Base-by-base conservation (phyloP, 2,113 vertebrate genomes). In the Albula goreensis region DNA sequence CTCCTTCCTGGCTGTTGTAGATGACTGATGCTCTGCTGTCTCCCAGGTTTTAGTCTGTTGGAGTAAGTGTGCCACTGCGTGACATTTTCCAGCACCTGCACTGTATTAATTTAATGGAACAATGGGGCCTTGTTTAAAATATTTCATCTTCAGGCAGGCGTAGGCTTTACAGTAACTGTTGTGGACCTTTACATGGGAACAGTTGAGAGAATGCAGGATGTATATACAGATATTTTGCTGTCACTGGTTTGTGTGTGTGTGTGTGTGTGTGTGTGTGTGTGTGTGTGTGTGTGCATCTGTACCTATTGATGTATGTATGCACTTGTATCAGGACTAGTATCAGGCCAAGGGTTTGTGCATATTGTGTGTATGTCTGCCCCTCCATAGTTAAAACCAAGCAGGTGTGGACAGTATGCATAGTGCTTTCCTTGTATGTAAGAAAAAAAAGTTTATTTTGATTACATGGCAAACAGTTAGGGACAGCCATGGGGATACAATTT, bases 61-160 rank as follows among this genome's bases (percentile, higher is more conserved):
- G 70, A 74, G 70, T 31, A n/a, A 41, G 5, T 74, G 22, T 74
- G 50, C n/a, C 50, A 52, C 10, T 52, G 51, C 50, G n/a, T 87
- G 87, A 92, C 70, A 88, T 87, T 89, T 77, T 88, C 87, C 91
- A 92, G 88, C 66, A 70, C 81, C 89, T 91, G 89, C 89, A 93
- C 86, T 89, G 86, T 90, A 86, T 92, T 88, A 88, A 90, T 92
- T 87, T 89, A 87, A 89, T 78, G 88, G 88, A 85, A n/a, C 86
- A 87, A 74, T 25, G 63, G 22, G 17, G 17, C 81, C 79, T 8
- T 91, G 90, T 92, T 91, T 91, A 86, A 92, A 92, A 91, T 91
- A 85, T 57, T 85, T 92, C 86, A 91, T 86, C 78, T 79, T 53
- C 51, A 74, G 70, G 8, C 70, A 74, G 70, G 31, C 70, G 2